A percentile compares a stretch with the other conserved stretches of the same genome.
Evolutionary conservation across 2,888 invertebrate genomes (phyloP).

Genomic region (Athrips mouffetella): DNA sequence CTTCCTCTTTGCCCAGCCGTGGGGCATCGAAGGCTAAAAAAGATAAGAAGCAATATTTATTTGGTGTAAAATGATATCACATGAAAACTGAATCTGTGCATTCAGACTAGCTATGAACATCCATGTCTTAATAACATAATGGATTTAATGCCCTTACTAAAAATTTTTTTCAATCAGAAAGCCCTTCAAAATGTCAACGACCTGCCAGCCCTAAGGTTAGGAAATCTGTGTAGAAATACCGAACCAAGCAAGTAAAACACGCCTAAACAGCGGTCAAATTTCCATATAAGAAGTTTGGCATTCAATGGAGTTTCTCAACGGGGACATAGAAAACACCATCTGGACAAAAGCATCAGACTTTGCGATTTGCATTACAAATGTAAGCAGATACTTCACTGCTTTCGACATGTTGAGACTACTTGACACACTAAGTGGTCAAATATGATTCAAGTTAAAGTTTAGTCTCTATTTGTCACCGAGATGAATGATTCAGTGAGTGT

Average conservation of each 20-base stretch:
- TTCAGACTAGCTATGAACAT: not conserved
- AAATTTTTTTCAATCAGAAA: not conserved
- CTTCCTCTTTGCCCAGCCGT: too few species aligned
- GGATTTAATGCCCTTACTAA: not conserved
- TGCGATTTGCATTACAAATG: conserved; percentile 65
- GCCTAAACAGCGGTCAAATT: conserved; percentile 3
- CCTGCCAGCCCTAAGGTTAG: not conserved
- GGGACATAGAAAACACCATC: conserved; percentile 32
- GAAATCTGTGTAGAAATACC: not conserved
- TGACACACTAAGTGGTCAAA: conserved; percentile 1
- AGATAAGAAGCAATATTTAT: too few species aligned
- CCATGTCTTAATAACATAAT: not conserved
- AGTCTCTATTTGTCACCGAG: not conserved
- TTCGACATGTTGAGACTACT: conserved; percentile 20
- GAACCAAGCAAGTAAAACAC: conserved; percentile 1
- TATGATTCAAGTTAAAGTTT: not conserved
- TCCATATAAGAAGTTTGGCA: conserved; percentile 10
- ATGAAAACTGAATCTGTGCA: too few species aligned
- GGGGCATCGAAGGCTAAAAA: too few species aligned
- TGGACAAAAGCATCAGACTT: conserved; percentile 62
- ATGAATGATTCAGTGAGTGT: not conserved
- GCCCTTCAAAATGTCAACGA: not conserved
- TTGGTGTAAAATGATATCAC: too few species aligned
- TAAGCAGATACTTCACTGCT: conserved; percentile 19
- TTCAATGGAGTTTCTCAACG: conserved; percentile 6